Base-by-base conservation (phyloP, 1,140 invertebrate species). In the Hydropsyche tenuis region DNA sequence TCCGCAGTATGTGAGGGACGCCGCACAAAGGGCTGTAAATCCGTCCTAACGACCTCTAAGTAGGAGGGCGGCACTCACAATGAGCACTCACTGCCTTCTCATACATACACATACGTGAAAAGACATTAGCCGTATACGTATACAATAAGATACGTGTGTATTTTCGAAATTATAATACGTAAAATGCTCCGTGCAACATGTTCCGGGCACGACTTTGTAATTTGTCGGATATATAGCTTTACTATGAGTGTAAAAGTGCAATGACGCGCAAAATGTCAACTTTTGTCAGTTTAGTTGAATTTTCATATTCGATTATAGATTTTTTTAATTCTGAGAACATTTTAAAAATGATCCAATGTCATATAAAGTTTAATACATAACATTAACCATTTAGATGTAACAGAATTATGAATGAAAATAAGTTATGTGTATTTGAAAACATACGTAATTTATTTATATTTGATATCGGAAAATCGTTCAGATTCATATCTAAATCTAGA, bases 1-100 rank as follows among this genome's bases (percentile, higher is more conserved):
- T 42, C n/a, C 12, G 5, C 27, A 53, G 46, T 56, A 5, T 56
- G 22, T 20, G 48, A 56, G 25, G 9, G 63, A 65, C 18, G 42
- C 27, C 37, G 45, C 72, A 73, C 72, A 73, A 73, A 73, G 72
- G 72, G 64, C 63, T 68, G 72, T 73, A 73, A 73, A 73, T 73
- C 48, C 64, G 27, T 27, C 65, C 45, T 73, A 73, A 73, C 72
- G 64, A 73, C 72, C 72, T 65, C 64, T 73, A 73, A 73, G 72
- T 73, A 73, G 71, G 71, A 63, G 71, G 71, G 69, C 69, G 69
- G 69, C 69, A 70, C 56, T 60, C 56, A 27, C 56, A 60, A 60
- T 60, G 56, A 60, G 23, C 9, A 20, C 51, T 43, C 12, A 46
- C 48, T 30, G 42, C 45, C 53, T 30, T 72, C 70, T 51, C 23